These are phyloP conservation scores for Miichthys miiuy DNA, from an alignment of 2,797 vertebrate genomes.

Conservation along the genomic window DNA sequence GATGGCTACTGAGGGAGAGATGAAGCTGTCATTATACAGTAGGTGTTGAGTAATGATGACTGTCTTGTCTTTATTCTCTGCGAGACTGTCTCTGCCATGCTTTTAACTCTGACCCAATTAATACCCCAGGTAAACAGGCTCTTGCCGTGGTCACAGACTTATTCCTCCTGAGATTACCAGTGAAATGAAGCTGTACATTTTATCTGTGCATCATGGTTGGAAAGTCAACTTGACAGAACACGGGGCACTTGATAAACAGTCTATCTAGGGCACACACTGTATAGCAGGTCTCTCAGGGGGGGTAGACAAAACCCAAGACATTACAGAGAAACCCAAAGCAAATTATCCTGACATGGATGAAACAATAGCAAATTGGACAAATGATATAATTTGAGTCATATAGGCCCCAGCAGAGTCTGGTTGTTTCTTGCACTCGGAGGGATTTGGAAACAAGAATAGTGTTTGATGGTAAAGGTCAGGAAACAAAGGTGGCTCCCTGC, in stretches of 20 bases:
- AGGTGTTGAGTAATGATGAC: constrained; percentile 84
- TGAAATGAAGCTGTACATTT: constrained; percentile 86
- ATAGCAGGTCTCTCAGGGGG: constrained; percentile 81
- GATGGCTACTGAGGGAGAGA: constrained; percentile 83
- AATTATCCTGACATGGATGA: constrained; percentile 91
- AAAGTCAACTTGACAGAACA: constrained; percentile 88
- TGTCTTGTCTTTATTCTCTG: constrained; percentile 73
- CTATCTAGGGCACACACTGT: constrained; percentile 87
- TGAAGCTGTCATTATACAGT: constrained; percentile 85
- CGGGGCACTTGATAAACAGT: constrained; percentile 87
- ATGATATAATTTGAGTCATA: constrained; percentile 89
- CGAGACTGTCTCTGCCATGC: constrained; percentile 55
- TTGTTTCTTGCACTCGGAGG: constrained; percentile 81
- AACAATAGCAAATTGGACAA: constrained; percentile 91
- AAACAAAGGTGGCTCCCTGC: constrained; percentile 76
- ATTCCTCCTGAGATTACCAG: constrained; percentile 74
- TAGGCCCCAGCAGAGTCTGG: constrained; percentile 85
- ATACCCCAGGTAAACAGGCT: constrained; percentile 82
- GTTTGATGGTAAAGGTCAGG: constrained; percentile 87
- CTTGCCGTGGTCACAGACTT: constrained; percentile 67
- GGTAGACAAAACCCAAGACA: constrained; percentile 84
- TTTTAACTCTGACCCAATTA: constrained; percentile 85
- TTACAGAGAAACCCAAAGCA: constrained; percentile 88
- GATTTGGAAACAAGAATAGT: constrained; percentile 88
- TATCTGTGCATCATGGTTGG: constrained; percentile 84